Conservation (phyloP, 2,113 vertebrate genomes). For the Charadrius vociferus region DNA sequence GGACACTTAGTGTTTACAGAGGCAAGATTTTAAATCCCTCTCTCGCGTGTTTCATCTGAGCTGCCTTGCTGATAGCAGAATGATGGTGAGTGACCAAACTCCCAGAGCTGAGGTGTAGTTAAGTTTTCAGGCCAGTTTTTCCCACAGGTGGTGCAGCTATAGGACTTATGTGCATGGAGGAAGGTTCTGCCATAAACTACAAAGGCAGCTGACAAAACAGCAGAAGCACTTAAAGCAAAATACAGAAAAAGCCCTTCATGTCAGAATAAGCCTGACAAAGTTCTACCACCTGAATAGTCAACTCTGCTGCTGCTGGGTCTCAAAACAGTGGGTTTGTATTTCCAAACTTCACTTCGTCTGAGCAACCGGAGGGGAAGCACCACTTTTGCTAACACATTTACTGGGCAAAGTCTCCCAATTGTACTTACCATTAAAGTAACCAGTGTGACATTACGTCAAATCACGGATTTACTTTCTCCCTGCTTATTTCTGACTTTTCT, state of each 20-base stretch:
- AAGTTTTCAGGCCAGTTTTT: neutral
- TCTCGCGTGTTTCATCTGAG: neutral
- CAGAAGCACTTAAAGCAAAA: neutral
- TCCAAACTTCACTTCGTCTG: neutral
- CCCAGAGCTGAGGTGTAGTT: neutral
- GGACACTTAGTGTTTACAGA: neutral
- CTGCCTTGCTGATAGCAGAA: neutral
- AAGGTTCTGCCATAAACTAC: neutral
- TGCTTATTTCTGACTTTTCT: neutral
- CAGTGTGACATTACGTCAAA: neutral
- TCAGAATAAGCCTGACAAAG: neutral
- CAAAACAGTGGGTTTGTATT: neutral
- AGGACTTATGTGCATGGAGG: rapidly evolving
- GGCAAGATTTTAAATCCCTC: neutral
- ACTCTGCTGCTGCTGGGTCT: neutral
- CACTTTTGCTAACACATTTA: neutral
- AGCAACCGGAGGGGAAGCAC: neutral
- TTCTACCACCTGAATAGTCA: neutral
- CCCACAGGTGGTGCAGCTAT: neutral
- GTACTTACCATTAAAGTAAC: neutral
- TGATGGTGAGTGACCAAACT: neutral
- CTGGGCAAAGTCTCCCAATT: neutral
- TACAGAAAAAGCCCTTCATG: rapidly evolving
- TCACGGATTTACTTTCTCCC: neutral
- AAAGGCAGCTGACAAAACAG: neutral